Base-by-base conservation (phyloP, 2,888 invertebrate genomes). In the Nowickia ferox region DNA sequence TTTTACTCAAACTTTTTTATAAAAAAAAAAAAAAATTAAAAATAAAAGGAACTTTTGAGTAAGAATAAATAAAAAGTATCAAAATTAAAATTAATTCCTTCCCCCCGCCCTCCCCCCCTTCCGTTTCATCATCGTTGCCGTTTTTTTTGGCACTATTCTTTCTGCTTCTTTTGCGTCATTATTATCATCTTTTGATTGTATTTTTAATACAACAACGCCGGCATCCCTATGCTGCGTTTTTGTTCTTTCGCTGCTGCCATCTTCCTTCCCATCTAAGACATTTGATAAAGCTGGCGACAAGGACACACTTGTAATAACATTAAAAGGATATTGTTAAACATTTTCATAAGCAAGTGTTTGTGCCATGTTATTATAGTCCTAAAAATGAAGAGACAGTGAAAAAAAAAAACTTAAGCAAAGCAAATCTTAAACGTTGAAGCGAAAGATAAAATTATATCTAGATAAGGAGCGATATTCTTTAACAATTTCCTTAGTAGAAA, bases 291-390 rank as follows among this genome's bases (percentile, higher is more conserved):
- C 89, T 91, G 92, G 88, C 90, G 91, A 91, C 91, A 91, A 91
- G 90, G 89, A 90, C 90, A 83, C 88, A 89, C 89, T 90, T 90
- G 91, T 91, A 90, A 90, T 90, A 90, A 91, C 91, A 91, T 90
- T 90, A 90, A 91, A 90, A 91, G 90, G 91, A 91, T 91, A 91
- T 91, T 91, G 91, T 91, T 89, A 89, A 91, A 90, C 92, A 91
- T 90, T 90, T 90, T 90, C 89, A 89, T 91, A 91, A 91, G 87
- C 88, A 87, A 87, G 90, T 90, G 90, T 87, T 86, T 86, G 76
- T 88, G 87, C 87, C 89, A 88, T 88, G 88, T 87, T 86, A 77
- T 80, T 72, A 75, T 72, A 76, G 79, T 76, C 61, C 66, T 48
- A 79, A 82, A 71, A 65, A 69, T 57, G 48, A 19, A 44, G 66